Conservation (phyloP, 1,140 invertebrate genomes). For the Drosophila kurseongensis region DNA sequence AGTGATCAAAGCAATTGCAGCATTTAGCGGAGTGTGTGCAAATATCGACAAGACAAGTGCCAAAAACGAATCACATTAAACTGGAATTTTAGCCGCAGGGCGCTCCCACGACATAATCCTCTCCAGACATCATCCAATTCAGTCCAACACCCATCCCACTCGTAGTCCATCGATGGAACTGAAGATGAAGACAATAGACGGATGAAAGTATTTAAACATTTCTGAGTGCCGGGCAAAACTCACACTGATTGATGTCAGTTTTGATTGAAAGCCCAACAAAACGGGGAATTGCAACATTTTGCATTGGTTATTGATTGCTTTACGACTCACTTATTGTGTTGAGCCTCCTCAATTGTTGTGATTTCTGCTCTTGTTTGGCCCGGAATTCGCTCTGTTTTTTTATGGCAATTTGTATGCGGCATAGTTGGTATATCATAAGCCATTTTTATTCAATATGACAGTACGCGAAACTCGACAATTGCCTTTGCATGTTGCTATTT, state of each 20-base stretch:
- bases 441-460: conserved; percentile 8
- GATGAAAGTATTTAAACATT: conserved; percentile 42
- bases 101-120: conserved; percentile 72
- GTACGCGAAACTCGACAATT: conserved; percentile 25
- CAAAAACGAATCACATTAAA: conserved; percentile 26
- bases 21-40: conserved; percentile 26
- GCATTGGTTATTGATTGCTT: conserved; percentile 54
- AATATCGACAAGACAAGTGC: conserved; percentile 52
- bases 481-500: conserved; percentile 56
- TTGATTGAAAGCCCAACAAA: conserved; percentile 50
- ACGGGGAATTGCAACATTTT: conserved; percentile 52
- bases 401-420: conserved; percentile 48
- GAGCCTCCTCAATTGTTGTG: conserved; percentile 31
- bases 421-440: conserved; percentile 17
- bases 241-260: conserved; percentile 64
- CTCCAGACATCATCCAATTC: conserved; percentile 13
- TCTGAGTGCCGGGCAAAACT: conserved; percentile 31
- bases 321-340: conserved; percentile 49
- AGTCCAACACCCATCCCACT: conserved; percentile 19
- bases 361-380: conserved; percentile 49
- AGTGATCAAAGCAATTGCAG: conserved; percentile 41
- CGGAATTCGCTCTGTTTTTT: conserved; percentile 38
- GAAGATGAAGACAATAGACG: conserved; percentile 56
- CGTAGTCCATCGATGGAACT: conserved; percentile 4
- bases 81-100: conserved; percentile 51